These are phyloP conservation scores for Ridgeia piscesae DNA, from an alignment of 1,140 invertebrate species.

Conservation along the genomic window DNA sequence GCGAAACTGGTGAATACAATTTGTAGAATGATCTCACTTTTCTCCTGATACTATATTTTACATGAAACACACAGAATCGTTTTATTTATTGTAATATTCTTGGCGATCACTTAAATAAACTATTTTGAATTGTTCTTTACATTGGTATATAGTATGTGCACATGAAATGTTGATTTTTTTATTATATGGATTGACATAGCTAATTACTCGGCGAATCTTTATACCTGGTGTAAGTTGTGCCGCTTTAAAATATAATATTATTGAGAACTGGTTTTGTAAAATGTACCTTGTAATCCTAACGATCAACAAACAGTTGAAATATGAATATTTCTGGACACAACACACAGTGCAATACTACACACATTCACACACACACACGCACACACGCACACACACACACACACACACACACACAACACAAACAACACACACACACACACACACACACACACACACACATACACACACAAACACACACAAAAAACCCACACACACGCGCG, in stretches of 20 bases:
- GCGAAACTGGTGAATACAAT: slow-evolving; percentile 22
- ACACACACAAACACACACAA: no score
- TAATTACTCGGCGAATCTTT: neutral
- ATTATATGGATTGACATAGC: neutral
- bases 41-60: neutral
- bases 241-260: neutral
- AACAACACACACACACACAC: no score
- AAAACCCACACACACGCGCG: no score
- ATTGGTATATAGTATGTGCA: neutral
- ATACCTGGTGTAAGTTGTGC: neutral
- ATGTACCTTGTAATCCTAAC: neutral
- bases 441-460: no score
- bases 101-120: neutral
- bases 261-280: neutral
- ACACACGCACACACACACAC: no score
- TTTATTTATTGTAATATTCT: neutral
- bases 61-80: neutral
- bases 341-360: no score
- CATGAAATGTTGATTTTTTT: no score
- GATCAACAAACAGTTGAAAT: neutral
- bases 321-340: no score
- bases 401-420: no score
- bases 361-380: no score
- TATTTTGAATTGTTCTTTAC: neutral
- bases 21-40: no score